phyloP scores from a whole-genome alignment of 1,140 invertebrate genomes.

The Metaphire vulgaris region DNA sequence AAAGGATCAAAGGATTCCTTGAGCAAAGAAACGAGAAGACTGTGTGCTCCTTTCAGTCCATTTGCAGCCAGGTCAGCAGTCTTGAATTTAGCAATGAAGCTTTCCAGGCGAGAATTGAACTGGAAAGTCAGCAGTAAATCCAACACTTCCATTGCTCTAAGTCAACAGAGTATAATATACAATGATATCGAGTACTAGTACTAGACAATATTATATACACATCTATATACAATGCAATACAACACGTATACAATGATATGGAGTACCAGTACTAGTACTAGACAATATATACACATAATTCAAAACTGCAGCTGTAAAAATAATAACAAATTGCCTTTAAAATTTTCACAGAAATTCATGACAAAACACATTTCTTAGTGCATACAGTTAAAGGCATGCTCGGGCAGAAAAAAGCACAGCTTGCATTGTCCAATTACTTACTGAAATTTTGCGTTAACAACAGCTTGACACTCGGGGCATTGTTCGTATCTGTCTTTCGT shows the following conservation, averaged over 20 bases:
- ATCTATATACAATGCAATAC: not conserved
- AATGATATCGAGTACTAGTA: too few species aligned
- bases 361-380: too few species aligned
- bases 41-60: conserved; percentile 7
- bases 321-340: too few species aligned
- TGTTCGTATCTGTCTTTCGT: conserved; percentile 18
- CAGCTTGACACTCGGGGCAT: conserved; percentile 23
- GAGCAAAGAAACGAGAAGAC: conserved; percentile 11
- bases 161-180: too few species aligned
- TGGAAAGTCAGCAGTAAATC: conserved; percentile 31
- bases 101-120: conserved; percentile 29
- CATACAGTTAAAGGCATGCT: too few species aligned
- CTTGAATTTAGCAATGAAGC: conserved; percentile 25
- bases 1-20: conserved; percentile 13
- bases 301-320: too few species aligned
- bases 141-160: conserved; percentile 31
- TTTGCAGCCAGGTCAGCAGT: conserved; percentile 10
- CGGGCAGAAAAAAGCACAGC: too few species aligned
- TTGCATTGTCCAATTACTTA: too few species aligned
- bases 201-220: not conserved
- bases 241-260: not conserved
- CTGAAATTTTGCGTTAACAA: conserved; percentile 30
- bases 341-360: too few species aligned
- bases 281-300: not conserved
- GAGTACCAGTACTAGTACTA: not conserved